Conservation (phyloP, 2,888 invertebrate genomes). For the Mayetiola destructor region DNA sequence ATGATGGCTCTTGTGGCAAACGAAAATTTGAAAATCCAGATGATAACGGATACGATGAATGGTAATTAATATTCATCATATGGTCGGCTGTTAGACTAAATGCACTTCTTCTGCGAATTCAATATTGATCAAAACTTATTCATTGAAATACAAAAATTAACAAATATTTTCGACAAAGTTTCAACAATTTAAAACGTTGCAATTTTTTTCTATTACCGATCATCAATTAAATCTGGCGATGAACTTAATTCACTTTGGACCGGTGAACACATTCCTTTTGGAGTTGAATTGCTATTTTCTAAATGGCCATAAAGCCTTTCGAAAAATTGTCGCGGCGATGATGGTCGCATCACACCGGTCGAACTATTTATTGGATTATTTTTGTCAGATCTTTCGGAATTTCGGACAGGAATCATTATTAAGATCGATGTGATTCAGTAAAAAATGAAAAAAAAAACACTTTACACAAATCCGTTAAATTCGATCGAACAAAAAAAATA, state of each 20-base stretch:
- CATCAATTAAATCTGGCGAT: conserved; percentile 30
- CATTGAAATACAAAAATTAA: background rate
- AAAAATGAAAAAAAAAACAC: background rate
- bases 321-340: conserved; percentile 67
- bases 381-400: background rate
- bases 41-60: background rate
- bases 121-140: background rate
- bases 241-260: conserved; percentile 23
- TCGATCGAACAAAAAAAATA: background rate
- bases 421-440: background rate
- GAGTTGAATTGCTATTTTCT: conserved; percentile 32
- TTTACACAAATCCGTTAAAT: background rate
- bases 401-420: background rate
- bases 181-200: background rate
- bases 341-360: conserved; percentile 38
- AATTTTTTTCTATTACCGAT: conserved; percentile 1
- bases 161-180: background rate
- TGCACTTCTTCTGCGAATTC: conserved; percentile 4
- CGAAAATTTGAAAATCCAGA: conserved; percentile 15
- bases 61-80: background rate
- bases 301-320: conserved; percentile 64
- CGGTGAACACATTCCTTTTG: background rate
- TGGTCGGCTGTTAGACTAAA: background rate
- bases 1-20: conserved; percentile 28
- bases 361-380: background rate